Evolutionary conservation across 2,888 invertebrate species (phyloP).

Genomic region (Metopia argyrocephala): DNA sequence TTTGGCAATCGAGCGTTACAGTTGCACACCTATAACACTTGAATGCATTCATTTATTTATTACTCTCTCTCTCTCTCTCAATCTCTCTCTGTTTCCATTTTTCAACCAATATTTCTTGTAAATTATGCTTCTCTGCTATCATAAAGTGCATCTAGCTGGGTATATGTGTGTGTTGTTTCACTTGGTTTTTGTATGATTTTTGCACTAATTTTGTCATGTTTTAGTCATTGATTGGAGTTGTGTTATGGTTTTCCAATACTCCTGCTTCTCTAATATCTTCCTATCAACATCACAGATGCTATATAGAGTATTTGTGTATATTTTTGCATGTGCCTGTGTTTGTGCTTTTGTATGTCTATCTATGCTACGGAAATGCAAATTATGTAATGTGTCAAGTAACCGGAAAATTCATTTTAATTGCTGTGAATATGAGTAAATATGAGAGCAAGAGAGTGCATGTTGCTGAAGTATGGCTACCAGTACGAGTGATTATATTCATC

Average conservation of each 20-base stretch:
- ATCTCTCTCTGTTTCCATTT: neutral
- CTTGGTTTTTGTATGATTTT: conserved; percentile 56
- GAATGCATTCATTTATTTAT: neutral
- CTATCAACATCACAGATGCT: neutral
- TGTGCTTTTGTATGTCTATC: conserved; percentile 31
- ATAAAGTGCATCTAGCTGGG: neutral
- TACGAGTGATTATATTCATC: neutral
- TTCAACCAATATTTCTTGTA: conserved; percentile 47
- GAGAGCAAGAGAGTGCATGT: neutral
- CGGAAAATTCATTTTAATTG: conserved; percentile 78
- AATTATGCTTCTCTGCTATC: conserved; percentile 29
- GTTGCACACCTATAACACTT: too few relatives aligned
- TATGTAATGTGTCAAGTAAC: conserved; percentile 77
- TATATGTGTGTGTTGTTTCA: neutral
- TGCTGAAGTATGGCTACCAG: neutral
- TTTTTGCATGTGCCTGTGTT: neutral
- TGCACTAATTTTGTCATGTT: conserved; percentile 63
- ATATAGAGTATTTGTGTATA: neutral
- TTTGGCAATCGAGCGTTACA: too few relatives aligned
- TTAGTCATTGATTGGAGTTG: conserved; percentile 63
- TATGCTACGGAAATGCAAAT: conserved; percentile 74
- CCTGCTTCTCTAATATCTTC: conserved; percentile 5
- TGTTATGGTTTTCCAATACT: conserved; percentile 62
- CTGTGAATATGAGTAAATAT: conserved; percentile 67
- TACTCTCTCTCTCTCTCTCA: neutral